phyloP scores from a whole-genome alignment of 1,140 invertebrate genomes.

The Tetragonula clypearis region DNA sequence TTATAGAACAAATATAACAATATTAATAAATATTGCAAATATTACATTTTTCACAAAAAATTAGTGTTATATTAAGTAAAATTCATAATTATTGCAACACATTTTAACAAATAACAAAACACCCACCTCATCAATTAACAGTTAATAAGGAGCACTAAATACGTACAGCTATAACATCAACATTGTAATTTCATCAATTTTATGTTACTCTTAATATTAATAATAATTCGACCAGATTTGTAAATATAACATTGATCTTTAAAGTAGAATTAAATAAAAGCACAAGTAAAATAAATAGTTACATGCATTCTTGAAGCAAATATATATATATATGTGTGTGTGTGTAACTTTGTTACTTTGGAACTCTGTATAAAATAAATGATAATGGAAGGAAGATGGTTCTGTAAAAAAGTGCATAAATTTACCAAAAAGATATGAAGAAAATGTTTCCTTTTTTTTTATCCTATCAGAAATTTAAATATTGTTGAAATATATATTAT shows the following conservation, averaged over 20 bases:
- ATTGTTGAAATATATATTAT: neutral
- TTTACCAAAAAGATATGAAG: conserved; percentile 34
- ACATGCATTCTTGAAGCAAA: conserved; percentile 57
- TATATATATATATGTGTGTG: conserved; percentile 27
- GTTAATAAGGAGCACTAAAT: neutral
- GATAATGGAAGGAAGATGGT: neutral
- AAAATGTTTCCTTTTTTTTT: conserved; percentile 27
- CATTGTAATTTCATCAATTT: conserved; percentile 13
- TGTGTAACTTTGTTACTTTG: conserved; percentile 56
- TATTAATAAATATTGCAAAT: neutral
- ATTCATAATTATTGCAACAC: neutral
- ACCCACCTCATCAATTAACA: neutral
- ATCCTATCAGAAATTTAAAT: neutral
- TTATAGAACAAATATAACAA: neutral
- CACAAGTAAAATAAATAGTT: conserved; percentile 43
- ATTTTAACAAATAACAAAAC: conserved; percentile 14
- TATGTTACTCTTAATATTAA: conserved; percentile 19
- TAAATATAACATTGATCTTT: neutral
- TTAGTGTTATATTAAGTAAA: conserved; percentile 9
- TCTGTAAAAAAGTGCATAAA: neutral
- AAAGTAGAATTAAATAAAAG: conserved; percentile 6
- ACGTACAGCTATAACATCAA: neutral
- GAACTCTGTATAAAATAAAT: conserved; percentile 56
- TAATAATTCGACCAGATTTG: neutral
- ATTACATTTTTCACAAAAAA: neutral